phyloP scores from a whole-genome alignment of 2,113 vertebrate species.

The Halichoerus grypus region DNA sequence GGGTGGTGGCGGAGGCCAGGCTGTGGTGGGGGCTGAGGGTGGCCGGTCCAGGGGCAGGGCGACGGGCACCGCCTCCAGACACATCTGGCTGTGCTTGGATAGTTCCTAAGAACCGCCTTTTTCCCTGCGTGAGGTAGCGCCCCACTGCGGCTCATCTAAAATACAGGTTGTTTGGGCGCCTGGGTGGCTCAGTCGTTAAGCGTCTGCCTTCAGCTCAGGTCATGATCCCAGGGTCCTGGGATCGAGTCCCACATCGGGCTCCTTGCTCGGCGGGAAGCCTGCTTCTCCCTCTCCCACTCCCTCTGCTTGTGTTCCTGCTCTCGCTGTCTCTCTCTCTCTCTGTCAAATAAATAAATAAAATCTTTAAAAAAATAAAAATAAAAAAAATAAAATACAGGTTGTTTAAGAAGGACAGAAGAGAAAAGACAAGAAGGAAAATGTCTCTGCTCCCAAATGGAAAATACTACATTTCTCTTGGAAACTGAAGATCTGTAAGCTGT shows the following conservation, averaged over 20 bases:
- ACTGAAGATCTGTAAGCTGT: conserved; percentile 77
- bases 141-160: conserved; percentile 70
- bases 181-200: no score
- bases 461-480: conserved; percentile 82
- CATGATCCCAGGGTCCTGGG: no score
- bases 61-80: conserved; percentile 1
- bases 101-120: conserved; percentile 58
- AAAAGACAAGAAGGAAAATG: conserved; percentile 67
- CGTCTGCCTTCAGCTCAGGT: no score
- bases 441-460: conserved; percentile 76
- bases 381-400: conserved; percentile 63
- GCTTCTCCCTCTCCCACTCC: no score
- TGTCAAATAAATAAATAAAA: no score
- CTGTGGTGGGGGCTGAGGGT: neutral
- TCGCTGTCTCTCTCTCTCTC: no score
- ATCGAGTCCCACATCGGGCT: no score
- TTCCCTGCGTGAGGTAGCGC: conserved; percentile 52
- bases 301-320: no score
- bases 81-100: neutral
- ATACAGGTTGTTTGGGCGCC: conserved; percentile 62
- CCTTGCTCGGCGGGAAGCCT: no score
- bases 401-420: conserved; percentile 35
- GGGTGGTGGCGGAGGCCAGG: neutral
- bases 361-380: no score
- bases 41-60: neutral